phyloP scores from a whole-genome alignment of 1,140 invertebrate species.

The Stegodyphus dumicola region DNA sequence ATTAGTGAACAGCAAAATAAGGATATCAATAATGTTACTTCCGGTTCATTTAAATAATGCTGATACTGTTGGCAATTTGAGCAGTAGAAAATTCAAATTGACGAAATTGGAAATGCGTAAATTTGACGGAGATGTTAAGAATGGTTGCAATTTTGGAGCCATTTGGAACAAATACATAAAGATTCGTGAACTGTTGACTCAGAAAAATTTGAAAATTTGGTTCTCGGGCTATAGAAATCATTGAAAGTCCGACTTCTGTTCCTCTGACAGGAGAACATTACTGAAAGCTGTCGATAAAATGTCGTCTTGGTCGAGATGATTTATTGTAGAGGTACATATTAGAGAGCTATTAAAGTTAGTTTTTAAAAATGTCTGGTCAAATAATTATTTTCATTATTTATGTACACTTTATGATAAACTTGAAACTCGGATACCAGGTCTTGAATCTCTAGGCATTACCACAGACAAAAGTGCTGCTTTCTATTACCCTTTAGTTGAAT shows the following conservation, averaged over 20 bases:
- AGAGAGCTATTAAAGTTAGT: constrained; percentile 59
- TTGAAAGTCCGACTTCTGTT: constrained; percentile 50
- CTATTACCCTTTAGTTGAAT: constrained; percentile 66
- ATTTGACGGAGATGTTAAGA: constrained; percentile 59
- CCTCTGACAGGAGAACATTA: constrained; percentile 60
- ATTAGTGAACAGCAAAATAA: not conserved
- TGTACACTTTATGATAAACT: constrained; percentile 63
- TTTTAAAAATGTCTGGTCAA: not conserved
- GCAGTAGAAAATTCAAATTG: not conserved
- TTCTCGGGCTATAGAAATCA: constrained; percentile 37
- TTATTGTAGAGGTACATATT: constrained; percentile 48
- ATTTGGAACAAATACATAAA: constrained; percentile 65
- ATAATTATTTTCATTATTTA: constrained; percentile 2
- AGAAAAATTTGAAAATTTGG: constrained; percentile 64
- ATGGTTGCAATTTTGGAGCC: constrained; percentile 66
- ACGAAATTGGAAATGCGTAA: not conserved
- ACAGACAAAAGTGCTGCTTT: constrained; percentile 65
- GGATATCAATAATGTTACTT: not conserved
- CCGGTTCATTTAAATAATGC: not conserved
- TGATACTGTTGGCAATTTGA: not conserved
- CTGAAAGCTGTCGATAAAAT: constrained; percentile 40
- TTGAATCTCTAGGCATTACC: constrained; percentile 65
- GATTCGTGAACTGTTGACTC: constrained; percentile 60
- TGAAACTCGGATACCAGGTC: constrained; percentile 64
- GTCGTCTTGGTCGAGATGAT: constrained; percentile 60